Conservation (phyloP, 2,113 vertebrate species). For the Pleuronectes platessa region DNA sequence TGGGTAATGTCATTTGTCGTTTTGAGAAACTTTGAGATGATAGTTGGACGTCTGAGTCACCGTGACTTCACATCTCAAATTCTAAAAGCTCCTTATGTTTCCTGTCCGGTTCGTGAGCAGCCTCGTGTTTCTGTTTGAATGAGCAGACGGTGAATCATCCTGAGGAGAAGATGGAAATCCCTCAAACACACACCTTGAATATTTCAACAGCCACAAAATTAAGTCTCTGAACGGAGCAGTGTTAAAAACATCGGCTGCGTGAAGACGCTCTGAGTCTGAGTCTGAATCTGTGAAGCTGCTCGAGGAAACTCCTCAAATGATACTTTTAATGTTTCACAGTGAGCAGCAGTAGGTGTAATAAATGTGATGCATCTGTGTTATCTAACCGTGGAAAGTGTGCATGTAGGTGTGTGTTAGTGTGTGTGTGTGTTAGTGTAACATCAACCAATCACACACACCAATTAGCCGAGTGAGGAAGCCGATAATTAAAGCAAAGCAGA, state of each 20-base stretch:
- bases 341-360: not conserved
- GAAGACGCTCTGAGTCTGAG: no score
- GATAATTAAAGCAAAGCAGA: conserved; percentile 43
- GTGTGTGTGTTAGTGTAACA: not conserved
- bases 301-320: not conserved
- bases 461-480: conserved; percentile 27
- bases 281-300: no score
- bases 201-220: conserved; percentile 5
- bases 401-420: conserved; percentile 15
- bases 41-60: no score
- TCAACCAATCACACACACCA: conserved; percentile 6
- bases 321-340: not conserved
- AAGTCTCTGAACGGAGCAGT: not conserved
- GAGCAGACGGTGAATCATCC: not conserved
- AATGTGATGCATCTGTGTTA: conserved; percentile 36
- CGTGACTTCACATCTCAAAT: not conserved
- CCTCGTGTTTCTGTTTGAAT: not conserved
- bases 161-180: no score
- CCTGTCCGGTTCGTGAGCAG: not conserved
- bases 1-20: no score
- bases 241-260: not conserved
- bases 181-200: not conserved
- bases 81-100: conserved; percentile 14
- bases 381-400: conserved; percentile 1
- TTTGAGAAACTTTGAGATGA: no score